Evolutionary conservation across 2,113 vertebrate genomes (phyloP), one percentile per base, ranked within the genome.

Genomic region (Callipepla squamata): DNA sequence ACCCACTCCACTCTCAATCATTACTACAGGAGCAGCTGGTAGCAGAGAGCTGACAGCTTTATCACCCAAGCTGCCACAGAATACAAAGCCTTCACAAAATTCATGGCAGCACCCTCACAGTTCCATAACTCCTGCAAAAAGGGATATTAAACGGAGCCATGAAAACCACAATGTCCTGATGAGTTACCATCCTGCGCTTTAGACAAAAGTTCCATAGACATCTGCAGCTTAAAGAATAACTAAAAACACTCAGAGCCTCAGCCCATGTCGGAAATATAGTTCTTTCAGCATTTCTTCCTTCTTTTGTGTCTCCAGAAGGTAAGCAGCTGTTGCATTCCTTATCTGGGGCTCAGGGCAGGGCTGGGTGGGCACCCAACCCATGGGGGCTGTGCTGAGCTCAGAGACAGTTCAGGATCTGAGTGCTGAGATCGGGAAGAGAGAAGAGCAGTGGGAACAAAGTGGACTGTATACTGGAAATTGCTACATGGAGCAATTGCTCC

Each of bases 21-120:
- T 76, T 36, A 80, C 68, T n/a, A 65, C n/a, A 13, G 30, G 57
- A 85, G 70, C 59, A 86, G 81, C 90, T 91, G 87, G 87, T 92
- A 61, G 86, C 48, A 10, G 68, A 91, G 68, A 83, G 36, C 67
- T 57, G 88, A 92, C 94, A 96, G 92, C 76, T 96, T 94, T 94
- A 94, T 90, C 93, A 88, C 68, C 77, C 45, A 72, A 93, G 85
- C 85, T 93, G 80, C 81, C 94, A 94, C 77, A 85, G 85, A 91
- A 89, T 90, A 91, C 90, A 94, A 84, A 92, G 85, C 84, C 50
- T 61, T 48, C 85, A 91, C 65, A 61, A 93, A 94, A 93, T 94
- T 93, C 94, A 87, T 23, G 5, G 78, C 82, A 78, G 74, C 58
- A 79, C 78, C 92, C 79, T 81, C 72, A 63, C 74, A 86, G 69